These are phyloP conservation scores for Dryomyza anilis DNA, from an alignment of 2,888 invertebrate genomes.

Conservation along the genomic window DNA sequence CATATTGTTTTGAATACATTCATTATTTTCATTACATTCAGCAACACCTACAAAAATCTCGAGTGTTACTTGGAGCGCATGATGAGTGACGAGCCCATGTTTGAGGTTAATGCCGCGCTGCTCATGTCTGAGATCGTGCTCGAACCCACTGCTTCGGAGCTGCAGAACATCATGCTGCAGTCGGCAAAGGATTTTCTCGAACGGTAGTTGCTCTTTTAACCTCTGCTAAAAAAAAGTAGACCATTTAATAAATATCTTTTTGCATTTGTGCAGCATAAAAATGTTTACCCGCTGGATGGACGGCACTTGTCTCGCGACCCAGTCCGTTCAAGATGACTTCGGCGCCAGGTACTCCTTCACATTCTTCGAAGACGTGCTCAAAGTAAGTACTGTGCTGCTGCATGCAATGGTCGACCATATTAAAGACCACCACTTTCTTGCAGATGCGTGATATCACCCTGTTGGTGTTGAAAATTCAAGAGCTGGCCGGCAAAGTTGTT, in stretches of 20 bases:
- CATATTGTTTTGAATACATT: not conserved
- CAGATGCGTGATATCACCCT: conserved; percentile 74
- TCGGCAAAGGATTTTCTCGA: conserved; percentile 78
- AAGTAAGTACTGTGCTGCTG: conserved; percentile 59
- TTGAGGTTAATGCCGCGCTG: conserved; percentile 79
- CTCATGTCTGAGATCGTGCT: conserved; percentile 77
- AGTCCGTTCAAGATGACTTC: conserved; percentile 60
- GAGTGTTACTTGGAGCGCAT: conserved; percentile 70
- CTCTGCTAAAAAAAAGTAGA: not conserved
- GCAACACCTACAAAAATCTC: conserved; percentile 74
- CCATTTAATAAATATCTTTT: not conserved
- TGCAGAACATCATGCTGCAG: conserved; percentile 77
- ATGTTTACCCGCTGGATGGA: conserved; percentile 85
- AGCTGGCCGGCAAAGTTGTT: conserved; percentile 70
- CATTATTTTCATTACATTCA: conserved; percentile 40
- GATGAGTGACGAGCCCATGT: conserved; percentile 67
- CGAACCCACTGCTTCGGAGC: conserved; percentile 76
- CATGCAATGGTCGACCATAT: not conserved
- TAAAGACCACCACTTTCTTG: conserved; percentile 46
- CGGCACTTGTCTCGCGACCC: conserved; percentile 76
- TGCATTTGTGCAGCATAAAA: conserved; percentile 65
- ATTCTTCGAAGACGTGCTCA: conserved; percentile 79
- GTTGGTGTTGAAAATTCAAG: conserved; percentile 70
- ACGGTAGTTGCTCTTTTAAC: conserved; percentile 65
- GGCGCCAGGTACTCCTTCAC: conserved; percentile 68